Conservation (phyloP, 2,797 vertebrate species). For the Oreonectes daqikongensis region DNA sequence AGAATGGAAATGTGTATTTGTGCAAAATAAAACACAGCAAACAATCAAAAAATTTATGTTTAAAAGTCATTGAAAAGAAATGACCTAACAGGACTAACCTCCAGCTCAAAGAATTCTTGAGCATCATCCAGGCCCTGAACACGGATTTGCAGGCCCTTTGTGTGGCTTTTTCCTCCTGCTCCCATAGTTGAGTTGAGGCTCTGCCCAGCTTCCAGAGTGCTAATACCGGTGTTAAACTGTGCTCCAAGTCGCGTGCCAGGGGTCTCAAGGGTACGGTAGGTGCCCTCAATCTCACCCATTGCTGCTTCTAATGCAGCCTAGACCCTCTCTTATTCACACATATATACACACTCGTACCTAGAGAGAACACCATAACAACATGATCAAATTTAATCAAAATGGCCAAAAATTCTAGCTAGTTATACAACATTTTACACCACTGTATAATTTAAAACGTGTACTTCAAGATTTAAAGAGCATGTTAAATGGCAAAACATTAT, state of each 20-base stretch:
- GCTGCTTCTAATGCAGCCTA: slow-evolving; percentile 61
- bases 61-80: background rate
- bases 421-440: background rate
- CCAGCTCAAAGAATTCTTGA: slow-evolving; percentile 83
- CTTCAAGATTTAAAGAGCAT: too few relatives aligned
- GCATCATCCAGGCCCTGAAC: slow-evolving; percentile 89
- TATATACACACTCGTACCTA: background rate
- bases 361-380: slow-evolving; percentile 13
- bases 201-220: slow-evolving; percentile 88
- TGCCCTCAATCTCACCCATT: slow-evolving; percentile 93
- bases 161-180: slow-evolving; percentile 66
- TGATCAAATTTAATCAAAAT: background rate
- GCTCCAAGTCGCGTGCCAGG: slow-evolving; percentile 86
- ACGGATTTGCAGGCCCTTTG: slow-evolving; percentile 77
- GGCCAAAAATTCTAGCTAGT: too few relatives aligned
- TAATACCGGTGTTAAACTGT: slow-evolving; percentile 83
- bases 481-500: too few relatives aligned
- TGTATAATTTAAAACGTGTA: background rate
- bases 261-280: slow-evolving; percentile 87
- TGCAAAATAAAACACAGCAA: slow-evolving; percentile 1
- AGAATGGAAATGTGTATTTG: slow-evolving; percentile 12
- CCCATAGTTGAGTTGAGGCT: slow-evolving; percentile 74
- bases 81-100: slow-evolving; percentile 76
- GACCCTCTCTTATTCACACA: slow-evolving; percentile 43
- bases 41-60: background rate